These are phyloP conservation scores for Drosophila guanche DNA, from an alignment of 1,140 invertebrate species.

Conservation along the genomic window DNA sequence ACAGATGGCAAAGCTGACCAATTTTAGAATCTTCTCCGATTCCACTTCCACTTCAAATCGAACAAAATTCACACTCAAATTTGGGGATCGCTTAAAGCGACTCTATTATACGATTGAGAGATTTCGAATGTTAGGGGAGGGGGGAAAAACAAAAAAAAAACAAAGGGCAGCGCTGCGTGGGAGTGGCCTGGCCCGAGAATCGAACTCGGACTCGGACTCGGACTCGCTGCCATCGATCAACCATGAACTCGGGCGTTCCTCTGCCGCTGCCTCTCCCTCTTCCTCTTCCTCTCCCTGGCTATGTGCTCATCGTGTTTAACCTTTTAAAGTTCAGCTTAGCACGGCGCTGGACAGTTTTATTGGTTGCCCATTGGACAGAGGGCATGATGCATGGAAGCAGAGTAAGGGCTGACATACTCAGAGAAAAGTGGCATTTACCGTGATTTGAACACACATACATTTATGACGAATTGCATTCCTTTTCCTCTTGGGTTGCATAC, in stretches of 20 bases:
- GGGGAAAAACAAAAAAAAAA: neutral
- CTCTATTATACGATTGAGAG: conserved; percentile 37
- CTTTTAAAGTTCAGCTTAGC: conserved; percentile 63
- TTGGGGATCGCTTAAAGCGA: conserved; percentile 26
- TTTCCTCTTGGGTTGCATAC: no score
- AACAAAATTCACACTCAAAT: conserved; percentile 52
- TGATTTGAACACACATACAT: no score
- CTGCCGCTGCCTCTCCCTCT: conserved; percentile 14
- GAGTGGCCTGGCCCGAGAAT: conserved; percentile 45
- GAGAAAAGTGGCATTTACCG: no score
- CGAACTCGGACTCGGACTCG: neutral
- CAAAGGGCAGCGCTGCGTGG: conserved; percentile 64
- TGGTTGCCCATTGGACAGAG: no score
- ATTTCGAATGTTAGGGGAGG: neutral
- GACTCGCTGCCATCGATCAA: conserved; percentile 40
- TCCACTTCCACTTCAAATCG: conserved; percentile 47
- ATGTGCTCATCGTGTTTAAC: conserved; percentile 25
- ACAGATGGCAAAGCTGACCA: conserved; percentile 58
- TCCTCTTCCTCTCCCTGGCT: conserved; percentile 1
- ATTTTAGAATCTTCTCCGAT: conserved; percentile 57
- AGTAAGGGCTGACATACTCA: no score
- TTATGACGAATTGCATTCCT: no score
- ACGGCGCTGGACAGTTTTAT: conserved; percentile 22
- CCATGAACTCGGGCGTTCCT: conserved; percentile 58
- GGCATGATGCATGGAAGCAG: no score